A percentile compares a stretch with the other conserved stretches of the same genome.
These are phyloP conservation scores for Metellina segmentata DNA, from an alignment of 2,888 invertebrate genomes.

Conservation along the genomic window DNA sequence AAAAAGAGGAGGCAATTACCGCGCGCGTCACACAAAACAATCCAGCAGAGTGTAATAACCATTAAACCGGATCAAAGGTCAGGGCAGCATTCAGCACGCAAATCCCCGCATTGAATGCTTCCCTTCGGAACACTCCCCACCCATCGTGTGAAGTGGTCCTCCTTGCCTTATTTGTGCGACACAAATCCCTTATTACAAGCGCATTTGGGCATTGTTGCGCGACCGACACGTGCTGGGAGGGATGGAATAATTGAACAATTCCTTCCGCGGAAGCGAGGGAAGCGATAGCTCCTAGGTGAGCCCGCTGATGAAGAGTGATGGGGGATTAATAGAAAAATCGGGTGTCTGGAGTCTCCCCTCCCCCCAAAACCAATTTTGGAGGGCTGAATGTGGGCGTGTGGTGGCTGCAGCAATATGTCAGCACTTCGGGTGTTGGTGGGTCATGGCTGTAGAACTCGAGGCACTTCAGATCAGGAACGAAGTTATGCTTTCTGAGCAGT, in stretches of 20 bases:
- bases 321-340: conserved; percentile 20
- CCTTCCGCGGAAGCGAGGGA: not conserved
- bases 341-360: too few species aligned
- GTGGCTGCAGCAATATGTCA: too few species aligned
- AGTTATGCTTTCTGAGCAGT: too few species aligned
- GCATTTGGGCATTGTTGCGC: conserved; percentile 4
- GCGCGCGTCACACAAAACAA: too few species aligned
- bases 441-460: too few species aligned
- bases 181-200: conserved; percentile 17
- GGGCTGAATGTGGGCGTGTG: too few species aligned
- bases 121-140: not conserved
- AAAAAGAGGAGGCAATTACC: too few species aligned
- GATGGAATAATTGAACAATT: not conserved
- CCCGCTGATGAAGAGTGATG: conserved; percentile 15
- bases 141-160: conserved; percentile 1
- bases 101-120: not conserved
- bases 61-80: too few species aligned
- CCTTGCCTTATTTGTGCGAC: conserved; percentile 13
- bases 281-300: not conserved
- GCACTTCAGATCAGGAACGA: too few species aligned
- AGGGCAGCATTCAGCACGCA: not conserved
- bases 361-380: too few species aligned
- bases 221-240: not conserved
- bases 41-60: too few species aligned
- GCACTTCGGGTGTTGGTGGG: too few species aligned